Conservation (phyloP, 2,113 vertebrate genomes). For the Indicator indicator region DNA sequence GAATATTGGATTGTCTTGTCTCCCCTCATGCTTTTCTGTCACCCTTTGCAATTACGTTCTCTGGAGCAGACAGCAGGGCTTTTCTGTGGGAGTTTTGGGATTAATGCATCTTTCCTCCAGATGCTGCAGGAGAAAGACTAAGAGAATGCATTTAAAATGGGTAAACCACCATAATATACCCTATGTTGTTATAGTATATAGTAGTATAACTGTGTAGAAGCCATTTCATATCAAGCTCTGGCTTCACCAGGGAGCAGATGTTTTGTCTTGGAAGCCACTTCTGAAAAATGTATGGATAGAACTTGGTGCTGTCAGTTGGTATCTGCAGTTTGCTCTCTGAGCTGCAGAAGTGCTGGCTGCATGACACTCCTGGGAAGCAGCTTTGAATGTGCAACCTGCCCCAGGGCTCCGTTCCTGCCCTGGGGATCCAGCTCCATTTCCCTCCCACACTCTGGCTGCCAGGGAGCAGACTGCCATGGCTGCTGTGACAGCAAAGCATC, state of each 20-base stretch:
- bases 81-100: not conserved
- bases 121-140: not conserved
- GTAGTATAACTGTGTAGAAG: not conserved
- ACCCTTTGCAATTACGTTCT: not conserved
- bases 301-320: not conserved
- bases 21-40: not conserved
- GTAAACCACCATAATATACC: not conserved
- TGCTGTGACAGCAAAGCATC: rapidly evolving
- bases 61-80: not conserved
- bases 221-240: not conserved
- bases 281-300: not conserved
- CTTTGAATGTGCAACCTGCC: rapidly evolving
- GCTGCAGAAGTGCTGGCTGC: not conserved
- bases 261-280: slow-evolving; percentile 21
- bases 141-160: not conserved
- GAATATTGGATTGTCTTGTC: not conserved
- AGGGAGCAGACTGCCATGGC: rapidly evolving
- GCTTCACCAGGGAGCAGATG: slow-evolving; percentile 8
- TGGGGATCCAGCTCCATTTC: not conserved
- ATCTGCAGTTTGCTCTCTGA: not conserved
- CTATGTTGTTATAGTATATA: not conserved
- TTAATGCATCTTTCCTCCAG: not conserved
- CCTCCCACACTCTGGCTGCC: not conserved
- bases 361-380: not conserved
- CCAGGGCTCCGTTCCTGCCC: not conserved